Conservation (phyloP, 2,888 invertebrate species). For the Drosophila prostipennis region DNA sequence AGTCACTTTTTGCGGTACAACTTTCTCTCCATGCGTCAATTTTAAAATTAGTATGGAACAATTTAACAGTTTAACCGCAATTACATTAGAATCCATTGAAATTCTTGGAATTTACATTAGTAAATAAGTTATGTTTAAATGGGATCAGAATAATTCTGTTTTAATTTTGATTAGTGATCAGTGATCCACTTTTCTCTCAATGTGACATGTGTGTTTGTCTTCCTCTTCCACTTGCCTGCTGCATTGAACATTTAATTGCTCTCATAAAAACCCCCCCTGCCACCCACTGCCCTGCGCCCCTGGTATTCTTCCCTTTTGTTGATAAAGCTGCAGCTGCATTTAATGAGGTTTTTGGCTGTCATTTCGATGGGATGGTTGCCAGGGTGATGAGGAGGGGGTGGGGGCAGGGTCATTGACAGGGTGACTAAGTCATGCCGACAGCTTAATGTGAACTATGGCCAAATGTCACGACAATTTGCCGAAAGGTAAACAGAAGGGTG, state of each 20-base stretch:
- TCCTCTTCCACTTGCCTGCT: constrained; percentile 34
- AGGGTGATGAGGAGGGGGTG: not conserved
- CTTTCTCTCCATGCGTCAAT: too few relatives aligned
- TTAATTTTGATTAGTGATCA: not conserved
- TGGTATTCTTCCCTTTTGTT: constrained; percentile 24
- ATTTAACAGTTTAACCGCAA: too few relatives aligned
- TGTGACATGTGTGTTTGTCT: constrained; percentile 20
- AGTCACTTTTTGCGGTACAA: too few relatives aligned
- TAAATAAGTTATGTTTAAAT: too few relatives aligned
- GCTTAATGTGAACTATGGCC: constrained; percentile 49
- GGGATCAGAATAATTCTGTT: not conserved
- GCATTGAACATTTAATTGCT: constrained; percentile 66
- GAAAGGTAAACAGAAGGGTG: constrained; percentile 5
- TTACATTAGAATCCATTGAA: too few relatives aligned
- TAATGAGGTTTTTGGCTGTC: constrained; percentile 43
- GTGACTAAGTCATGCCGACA: constrained; percentile 43
- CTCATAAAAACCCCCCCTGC: constrained; percentile 50
- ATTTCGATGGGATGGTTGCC: constrained; percentile 9
- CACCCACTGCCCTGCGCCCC: constrained; percentile 21
- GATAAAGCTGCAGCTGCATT: constrained; percentile 26
- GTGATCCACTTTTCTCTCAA: constrained; percentile 10
- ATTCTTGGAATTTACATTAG: too few relatives aligned
- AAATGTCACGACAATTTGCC: constrained; percentile 36
- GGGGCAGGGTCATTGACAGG: constrained; percentile 32
- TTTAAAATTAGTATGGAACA: too few relatives aligned